These are phyloP conservation scores for Misgurnus mizolepis DNA, from an alignment of 2,113 vertebrate species.

Conservation along the genomic window DNA sequence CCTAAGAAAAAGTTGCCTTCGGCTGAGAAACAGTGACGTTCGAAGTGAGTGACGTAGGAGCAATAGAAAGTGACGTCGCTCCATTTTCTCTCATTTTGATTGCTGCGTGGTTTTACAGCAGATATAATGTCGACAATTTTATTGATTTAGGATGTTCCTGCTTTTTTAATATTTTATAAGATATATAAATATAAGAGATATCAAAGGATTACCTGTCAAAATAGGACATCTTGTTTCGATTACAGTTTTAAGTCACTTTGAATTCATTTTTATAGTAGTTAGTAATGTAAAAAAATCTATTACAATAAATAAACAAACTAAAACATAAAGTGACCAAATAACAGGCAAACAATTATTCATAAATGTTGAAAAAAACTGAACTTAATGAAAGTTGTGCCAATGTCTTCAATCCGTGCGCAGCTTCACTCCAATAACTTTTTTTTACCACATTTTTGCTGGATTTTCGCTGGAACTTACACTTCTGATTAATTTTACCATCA, in stretches of 20 bases:
- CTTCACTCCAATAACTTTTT: neutral
- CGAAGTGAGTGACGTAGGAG: constrained; percentile 11
- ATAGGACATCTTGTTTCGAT: neutral
- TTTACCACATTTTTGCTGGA: neutral
- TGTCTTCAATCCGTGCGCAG: neutral
- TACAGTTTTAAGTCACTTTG: neutral
- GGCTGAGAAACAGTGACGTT: neutral
- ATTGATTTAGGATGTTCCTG: neutral
- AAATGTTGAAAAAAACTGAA: neutral
- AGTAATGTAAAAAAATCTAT: too few species aligned
- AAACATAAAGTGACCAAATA: neutral
- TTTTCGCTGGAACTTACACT: neutral
- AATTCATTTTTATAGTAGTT: too few species aligned
- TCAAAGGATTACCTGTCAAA: neutral
- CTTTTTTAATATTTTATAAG: neutral
- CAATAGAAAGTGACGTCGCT: constrained; percentile 4
- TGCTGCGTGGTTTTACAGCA: neutral
- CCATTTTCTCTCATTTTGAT: neutral
- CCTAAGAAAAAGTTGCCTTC: neutral
- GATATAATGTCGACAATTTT: neutral
- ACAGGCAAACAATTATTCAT: too few species aligned
- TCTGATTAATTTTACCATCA: neutral
- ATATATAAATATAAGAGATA: neutral
- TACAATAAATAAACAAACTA: too few species aligned
- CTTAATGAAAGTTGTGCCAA: neutral